phyloP scores from a whole-genome alignment of 1,140 invertebrate genomes.

The Sarcophaga peregrina region DNA sequence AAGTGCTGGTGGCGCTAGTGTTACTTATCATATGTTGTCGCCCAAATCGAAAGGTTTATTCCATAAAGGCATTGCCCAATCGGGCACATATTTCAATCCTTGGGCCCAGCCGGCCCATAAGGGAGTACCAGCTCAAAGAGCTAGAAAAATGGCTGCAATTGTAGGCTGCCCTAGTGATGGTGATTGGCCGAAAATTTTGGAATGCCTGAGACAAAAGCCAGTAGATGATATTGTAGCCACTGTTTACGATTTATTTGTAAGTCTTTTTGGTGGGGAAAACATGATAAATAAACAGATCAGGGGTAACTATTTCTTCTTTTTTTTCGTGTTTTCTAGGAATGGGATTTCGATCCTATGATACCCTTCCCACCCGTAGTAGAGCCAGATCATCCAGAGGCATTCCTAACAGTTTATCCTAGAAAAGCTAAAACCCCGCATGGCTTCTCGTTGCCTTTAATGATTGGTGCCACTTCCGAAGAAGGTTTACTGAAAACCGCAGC shows the following conservation, averaged over 20 bases:
- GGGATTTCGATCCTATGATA: constrained; percentile 79
- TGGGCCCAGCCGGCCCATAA: constrained; percentile 78
- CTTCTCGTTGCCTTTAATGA: constrained; percentile 74
- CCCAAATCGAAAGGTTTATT: constrained; percentile 77
- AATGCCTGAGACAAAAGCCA: constrained; percentile 72
- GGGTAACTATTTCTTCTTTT: background rate
- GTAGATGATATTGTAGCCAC: constrained; percentile 73
- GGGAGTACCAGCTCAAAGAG: constrained; percentile 72
- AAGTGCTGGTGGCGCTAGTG: constrained; percentile 76
- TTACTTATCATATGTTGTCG: constrained; percentile 78
- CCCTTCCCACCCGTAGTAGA: constrained; percentile 79
- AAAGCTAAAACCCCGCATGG: constrained; percentile 67
- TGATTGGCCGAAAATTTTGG: constrained; percentile 68
- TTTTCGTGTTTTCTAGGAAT: constrained; percentile 67
- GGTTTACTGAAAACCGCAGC: constrained; percentile 74
- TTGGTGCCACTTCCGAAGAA: constrained; percentile 75
- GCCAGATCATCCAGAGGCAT: constrained; percentile 74
- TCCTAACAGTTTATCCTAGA: constrained; percentile 72
- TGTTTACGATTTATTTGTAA: constrained; percentile 74
- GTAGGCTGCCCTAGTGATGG: constrained; percentile 68
- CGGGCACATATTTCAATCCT: constrained; percentile 80
- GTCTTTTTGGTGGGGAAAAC: constrained; percentile 47
- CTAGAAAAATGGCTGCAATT: constrained; percentile 72
- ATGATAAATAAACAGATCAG: background rate
- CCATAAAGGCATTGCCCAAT: constrained; percentile 80